Conservation (phyloP, 1,140 invertebrate species). For the Bombus sibiricus region DNA sequence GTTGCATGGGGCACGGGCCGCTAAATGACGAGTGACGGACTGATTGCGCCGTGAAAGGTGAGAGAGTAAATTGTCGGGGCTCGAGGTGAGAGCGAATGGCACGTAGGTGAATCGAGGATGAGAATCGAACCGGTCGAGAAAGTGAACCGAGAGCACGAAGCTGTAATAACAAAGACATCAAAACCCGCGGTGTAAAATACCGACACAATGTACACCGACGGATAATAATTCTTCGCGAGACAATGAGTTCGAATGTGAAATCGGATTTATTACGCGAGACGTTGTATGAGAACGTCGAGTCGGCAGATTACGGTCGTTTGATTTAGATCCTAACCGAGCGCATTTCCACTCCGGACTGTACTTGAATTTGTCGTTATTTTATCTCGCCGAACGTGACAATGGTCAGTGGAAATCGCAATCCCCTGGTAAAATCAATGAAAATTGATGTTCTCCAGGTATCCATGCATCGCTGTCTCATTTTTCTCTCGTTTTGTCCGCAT, state of each 20-base stretch:
- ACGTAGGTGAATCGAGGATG: constrained; percentile 23
- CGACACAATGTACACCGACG: neutral
- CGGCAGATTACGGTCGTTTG: too few relatives aligned
- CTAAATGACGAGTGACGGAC: constrained; percentile 17
- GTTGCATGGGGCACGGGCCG: neutral
- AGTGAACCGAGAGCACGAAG: constrained; percentile 14
- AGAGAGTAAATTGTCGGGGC: constrained; percentile 22
- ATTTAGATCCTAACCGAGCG: neutral
- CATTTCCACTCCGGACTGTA: too few relatives aligned
- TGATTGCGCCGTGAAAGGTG: constrained; percentile 31
- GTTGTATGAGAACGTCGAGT: neutral
- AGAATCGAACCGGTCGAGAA: constrained; percentile 27
- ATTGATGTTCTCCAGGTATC: neutral
- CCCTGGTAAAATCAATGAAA: neutral
- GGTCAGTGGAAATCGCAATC: neutral
- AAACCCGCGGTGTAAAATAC: neutral
- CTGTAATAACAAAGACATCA: constrained; percentile 34
- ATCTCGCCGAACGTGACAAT: neutral
- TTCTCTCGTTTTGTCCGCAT: neutral
- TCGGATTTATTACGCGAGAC: constrained; percentile 12
- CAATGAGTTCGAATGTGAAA: constrained; percentile 6
- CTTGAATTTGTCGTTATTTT: neutral
- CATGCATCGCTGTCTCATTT: neutral
- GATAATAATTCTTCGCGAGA: constrained; percentile 16
- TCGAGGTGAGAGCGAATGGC: constrained; percentile 7